Evolutionary conservation across 2,113 vertebrate species (phyloP).

Genomic region (Lampris megalopsis): DNA sequence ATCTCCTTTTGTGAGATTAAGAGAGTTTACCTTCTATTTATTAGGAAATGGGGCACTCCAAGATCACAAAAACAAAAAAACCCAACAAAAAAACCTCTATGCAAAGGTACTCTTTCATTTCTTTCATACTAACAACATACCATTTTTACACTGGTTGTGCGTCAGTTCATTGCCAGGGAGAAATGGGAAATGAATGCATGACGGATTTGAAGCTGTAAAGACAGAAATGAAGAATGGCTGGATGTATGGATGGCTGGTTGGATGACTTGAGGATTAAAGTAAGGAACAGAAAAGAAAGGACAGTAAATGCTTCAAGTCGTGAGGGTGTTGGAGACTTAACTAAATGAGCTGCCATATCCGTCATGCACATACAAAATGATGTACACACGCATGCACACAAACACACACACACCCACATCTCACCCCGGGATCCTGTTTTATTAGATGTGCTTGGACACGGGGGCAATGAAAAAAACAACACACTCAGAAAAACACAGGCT

Average conservation of each 20-base stretch:
- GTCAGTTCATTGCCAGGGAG: slow-evolving; percentile 30
- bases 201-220: neutral
- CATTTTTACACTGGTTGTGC: slow-evolving; percentile 6
- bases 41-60: slow-evolving; percentile 26
- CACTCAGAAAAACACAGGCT: neutral
- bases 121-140: slow-evolving; percentile 38
- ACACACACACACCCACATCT: neutral
- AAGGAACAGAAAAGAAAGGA: neutral
- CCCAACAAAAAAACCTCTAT: slow-evolving; percentile 1
- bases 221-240: slow-evolving; percentile 24
- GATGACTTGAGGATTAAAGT: slow-evolving; percentile 17
- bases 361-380: neutral
- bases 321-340: neutral
- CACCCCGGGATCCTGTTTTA: neutral
- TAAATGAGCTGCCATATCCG: neutral
- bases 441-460: neutral
- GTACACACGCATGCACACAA: neutral
- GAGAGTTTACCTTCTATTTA: slow-evolving; percentile 47
- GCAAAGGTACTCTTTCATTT: slow-evolving; percentile 23
- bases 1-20: slow-evolving; percentile 49
- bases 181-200: slow-evolving; percentile 34
- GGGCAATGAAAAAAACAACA: neutral
- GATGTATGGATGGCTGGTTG: neutral
- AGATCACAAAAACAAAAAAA: slow-evolving; percentile 31
- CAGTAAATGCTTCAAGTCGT: too few relatives aligned